A percentile compares a stretch with the other conserved stretches of the same genome.
phyloP scores from a whole-genome alignment of 2,888 invertebrate species.

The Thysanoteuthis rhombus region DNA sequence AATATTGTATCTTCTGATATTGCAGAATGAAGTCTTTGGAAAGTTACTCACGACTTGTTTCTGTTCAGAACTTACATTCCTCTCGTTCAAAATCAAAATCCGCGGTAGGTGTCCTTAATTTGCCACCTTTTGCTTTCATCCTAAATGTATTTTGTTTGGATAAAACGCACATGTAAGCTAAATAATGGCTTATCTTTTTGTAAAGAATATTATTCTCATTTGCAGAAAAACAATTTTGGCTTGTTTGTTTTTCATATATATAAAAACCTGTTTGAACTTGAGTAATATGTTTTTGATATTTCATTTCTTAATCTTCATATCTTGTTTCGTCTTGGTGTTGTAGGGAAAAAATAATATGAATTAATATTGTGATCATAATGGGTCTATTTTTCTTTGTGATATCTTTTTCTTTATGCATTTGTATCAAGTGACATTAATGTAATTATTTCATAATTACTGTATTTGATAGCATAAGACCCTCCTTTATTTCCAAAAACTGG shows the following conservation, averaged over 20 bases:
- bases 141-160: neutral
- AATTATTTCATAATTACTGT: too few relatives aligned
- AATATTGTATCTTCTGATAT: conserved; percentile 12
- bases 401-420: too few relatives aligned
- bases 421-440: too few relatives aligned
- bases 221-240: neutral
- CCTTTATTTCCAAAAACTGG: too few relatives aligned
- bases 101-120: neutral
- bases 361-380: too few relatives aligned
- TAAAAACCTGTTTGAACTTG: neutral
- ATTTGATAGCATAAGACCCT: too few relatives aligned
- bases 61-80: neutral
- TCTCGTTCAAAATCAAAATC: neutral
- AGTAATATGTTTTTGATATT: neutral
- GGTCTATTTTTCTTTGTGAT: too few relatives aligned
- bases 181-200: too few relatives aligned
- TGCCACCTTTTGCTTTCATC: neutral
- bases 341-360: too few relatives aligned
- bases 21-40: conserved; percentile 12
- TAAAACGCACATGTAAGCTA: neutral
- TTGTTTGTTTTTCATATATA: neutral
- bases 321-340: neutral
- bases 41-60: neutral
- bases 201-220: neutral
- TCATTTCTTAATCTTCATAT: neutral